Evolutionary conservation across 64 coral and sea anemone genomes (phyloP).

Genomic region (Hydrozoanthus tunicans): DNA sequence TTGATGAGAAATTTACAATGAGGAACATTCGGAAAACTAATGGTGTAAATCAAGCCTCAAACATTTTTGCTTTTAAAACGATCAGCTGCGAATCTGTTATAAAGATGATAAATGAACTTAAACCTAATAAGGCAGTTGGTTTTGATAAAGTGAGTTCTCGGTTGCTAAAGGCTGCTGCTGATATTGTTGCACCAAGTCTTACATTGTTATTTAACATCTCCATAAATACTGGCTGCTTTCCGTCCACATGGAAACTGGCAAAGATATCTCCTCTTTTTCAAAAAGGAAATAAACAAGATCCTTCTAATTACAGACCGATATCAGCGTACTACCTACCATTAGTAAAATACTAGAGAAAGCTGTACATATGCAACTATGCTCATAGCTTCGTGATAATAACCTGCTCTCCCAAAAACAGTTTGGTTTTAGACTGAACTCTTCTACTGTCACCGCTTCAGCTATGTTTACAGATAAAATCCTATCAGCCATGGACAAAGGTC

Average conservation of each 20-base stretch:
- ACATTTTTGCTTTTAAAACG: conserved; percentile 47
- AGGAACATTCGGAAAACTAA: conserved; percentile 7
- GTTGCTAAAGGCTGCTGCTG: conserved; percentile 56
- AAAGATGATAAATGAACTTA: conserved; percentile 64
- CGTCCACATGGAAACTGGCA: conserved; percentile 60
- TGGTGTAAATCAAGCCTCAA: conserved; percentile 46
- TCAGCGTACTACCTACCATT: conserved; percentile 29
- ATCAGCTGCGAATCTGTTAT: conserved; percentile 52
- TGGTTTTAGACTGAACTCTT: conserved; percentile 47
- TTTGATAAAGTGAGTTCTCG: conserved; percentile 25
- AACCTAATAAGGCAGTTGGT: conserved; percentile 39
- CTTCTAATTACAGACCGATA: conserved; percentile 1
- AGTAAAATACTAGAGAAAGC: neutral
- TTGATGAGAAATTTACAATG: too few species aligned
- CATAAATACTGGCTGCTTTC: conserved; percentile 57
- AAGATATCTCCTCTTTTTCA: conserved; percentile 31
- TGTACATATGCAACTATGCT: conserved; percentile 56
- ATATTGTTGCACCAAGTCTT: conserved; percentile 67
- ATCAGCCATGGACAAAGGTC: conserved; percentile 6
- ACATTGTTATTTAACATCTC: conserved; percentile 62
- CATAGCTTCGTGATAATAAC: conserved; percentile 50
- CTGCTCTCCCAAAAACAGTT: conserved; percentile 48
- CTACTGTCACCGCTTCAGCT: conserved; percentile 33
- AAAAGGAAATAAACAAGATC: conserved; percentile 43
- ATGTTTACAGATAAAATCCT: neutral